A percentile compares a stretch with the other conserved stretches of the same genome.
phyloP scores from a whole-genome alignment of 2,113 vertebrate genomes.

The Brachirus orientalis region DNA sequence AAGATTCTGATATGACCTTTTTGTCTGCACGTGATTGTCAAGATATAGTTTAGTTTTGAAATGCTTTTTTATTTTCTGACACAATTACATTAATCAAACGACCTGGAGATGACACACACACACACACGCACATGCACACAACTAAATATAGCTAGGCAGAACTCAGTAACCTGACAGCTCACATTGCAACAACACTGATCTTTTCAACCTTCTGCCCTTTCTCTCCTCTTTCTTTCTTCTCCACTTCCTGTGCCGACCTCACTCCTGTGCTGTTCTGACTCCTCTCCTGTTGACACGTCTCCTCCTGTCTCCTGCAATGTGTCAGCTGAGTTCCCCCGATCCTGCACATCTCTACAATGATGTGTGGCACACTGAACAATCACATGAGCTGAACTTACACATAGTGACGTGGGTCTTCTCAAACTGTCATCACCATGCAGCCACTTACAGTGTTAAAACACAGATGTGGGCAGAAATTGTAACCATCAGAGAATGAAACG shows the following conservation, averaged over 20 bases:
- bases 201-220: conserved; percentile 3
- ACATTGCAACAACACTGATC: conserved; percentile 10
- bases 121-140: no score
- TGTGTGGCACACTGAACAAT: conserved; percentile 3
- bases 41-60: no score
- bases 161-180: conserved; percentile 36
- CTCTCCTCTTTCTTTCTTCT: conserved; percentile 11
- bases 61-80: background rate
- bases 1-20: background rate
- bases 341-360: conserved; percentile 38
- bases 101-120: background rate
- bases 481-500: background rate
- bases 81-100: background rate
- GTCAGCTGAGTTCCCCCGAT: conserved; percentile 56
- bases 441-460: background rate
- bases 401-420: no score
- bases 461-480: background rate
- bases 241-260: conserved; percentile 3
- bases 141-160: conserved; percentile 9
- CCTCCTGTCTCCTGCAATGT: conserved; percentile 35
- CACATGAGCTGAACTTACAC: conserved; percentile 21
- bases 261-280: conserved; percentile 9
- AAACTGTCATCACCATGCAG: conserved; percentile 12
- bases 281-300: conserved; percentile 5
- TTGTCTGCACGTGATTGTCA: background rate